phyloP scores from a whole-genome alignment of 2,797 vertebrate genomes.

The Urosaurus nigricauda region DNA sequence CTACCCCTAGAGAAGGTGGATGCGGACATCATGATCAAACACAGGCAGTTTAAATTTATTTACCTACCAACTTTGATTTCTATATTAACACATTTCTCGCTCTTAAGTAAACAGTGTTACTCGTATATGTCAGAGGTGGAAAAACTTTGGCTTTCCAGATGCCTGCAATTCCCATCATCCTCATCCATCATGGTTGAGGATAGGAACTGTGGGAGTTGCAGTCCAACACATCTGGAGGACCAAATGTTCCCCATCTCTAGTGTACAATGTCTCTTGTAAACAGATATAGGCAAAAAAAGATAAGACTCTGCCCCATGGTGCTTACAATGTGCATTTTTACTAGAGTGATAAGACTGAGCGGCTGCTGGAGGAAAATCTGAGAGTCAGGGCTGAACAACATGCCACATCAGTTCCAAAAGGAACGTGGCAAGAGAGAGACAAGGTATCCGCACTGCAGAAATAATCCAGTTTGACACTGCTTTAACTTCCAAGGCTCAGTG shows the following conservation, averaged over 20 bases:
- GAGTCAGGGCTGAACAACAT: not conserved
- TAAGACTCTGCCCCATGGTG: not conserved
- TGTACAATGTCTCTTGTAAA: not conserved
- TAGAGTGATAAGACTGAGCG: not conserved
- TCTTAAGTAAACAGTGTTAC: not conserved
- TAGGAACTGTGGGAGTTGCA: not conserved
- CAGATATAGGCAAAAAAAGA: not conserved
- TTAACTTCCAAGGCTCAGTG: no score
- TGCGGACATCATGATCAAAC: not conserved
- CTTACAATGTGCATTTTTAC: not conserved
- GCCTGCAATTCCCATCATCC: not conserved
- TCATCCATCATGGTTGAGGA: not conserved
- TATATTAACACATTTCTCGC: not conserved
- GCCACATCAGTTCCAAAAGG: no score
- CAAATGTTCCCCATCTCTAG: no score
- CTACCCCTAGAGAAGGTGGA: constrained; percentile 1
- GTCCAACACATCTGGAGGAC: no score
- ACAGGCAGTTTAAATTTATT: not conserved
- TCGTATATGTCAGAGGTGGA: no score
- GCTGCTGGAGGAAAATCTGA: not conserved
- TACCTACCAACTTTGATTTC: not conserved
- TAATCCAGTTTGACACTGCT: no score
- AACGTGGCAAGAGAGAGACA: not conserved
- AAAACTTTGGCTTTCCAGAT: not conserved
- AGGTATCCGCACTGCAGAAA: no score